Percentiles rank a stretch among this genome's conserved stretches.
phyloP scores from a whole-genome alignment of 2,113 vertebrate genomes.

The Gnathonemus echidnorhynchus region DNA sequence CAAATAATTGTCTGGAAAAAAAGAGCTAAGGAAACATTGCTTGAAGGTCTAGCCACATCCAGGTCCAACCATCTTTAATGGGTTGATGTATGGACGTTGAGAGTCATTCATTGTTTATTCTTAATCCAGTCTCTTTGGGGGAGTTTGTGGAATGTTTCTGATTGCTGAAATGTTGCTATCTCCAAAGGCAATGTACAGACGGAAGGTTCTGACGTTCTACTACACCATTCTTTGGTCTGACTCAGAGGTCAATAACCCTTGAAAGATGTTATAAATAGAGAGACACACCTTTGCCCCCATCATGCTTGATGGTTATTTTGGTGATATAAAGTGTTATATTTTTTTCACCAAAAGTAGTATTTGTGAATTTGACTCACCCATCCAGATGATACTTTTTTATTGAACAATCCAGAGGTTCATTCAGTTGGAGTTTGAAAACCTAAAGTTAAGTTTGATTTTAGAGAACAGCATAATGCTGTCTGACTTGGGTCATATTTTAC shows the following conservation, averaged over 20 bases:
- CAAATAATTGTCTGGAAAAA: conserved; percentile 79
- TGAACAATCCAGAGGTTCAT: neutral
- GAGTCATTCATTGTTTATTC: neutral
- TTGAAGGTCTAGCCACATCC: conserved; percentile 60
- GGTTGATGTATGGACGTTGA: neutral
- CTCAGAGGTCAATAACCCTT: neutral
- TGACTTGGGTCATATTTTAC: neutral
- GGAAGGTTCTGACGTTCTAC: neutral
- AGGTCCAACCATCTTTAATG: neutral
- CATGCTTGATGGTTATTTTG: neutral
- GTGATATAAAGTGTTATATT: neutral
- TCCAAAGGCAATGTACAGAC: neutral
- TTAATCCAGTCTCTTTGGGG: neutral
- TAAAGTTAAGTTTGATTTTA: neutral
- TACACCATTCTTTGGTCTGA: neutral
- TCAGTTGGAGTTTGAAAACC: neutral
- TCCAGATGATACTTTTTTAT: neutral
- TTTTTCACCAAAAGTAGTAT: neutral
- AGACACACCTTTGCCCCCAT: neutral
- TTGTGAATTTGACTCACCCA: neutral
- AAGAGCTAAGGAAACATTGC: conserved; percentile 62
- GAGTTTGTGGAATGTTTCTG: neutral
- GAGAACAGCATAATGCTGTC: neutral
- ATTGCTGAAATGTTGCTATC: neutral
- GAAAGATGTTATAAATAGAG: neutral